Conservation (phyloP, 2,888 invertebrate genomes). For the Strigamia transsilvanica region DNA sequence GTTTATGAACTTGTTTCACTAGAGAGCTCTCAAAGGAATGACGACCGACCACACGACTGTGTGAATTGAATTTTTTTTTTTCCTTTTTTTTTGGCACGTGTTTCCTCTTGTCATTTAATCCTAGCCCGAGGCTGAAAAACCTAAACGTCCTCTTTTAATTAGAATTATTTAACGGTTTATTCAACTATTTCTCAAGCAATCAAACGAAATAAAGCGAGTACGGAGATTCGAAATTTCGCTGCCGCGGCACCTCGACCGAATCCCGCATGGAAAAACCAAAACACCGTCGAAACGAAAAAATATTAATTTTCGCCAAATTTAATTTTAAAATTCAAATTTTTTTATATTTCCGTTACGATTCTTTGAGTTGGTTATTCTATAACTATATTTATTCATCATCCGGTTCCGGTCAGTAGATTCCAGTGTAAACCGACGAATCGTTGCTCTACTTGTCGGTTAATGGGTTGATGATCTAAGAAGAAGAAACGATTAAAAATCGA, state of each 20-base stretch:
- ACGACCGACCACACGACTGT: neutral
- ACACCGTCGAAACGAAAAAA: neutral
- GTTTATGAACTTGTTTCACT: neutral
- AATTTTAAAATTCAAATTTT: neutral
- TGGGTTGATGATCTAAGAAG: neutral
- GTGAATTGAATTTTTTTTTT: slow-evolving; percentile 1
- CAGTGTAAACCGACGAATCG: neutral
- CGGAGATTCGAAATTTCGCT: neutral
- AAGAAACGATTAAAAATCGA: neutral
- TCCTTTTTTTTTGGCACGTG: neutral
- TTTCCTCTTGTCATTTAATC: slow-evolving; percentile 18
- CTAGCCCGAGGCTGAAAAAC: neutral
- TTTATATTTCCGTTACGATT: neutral
- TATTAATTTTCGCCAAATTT: no score
- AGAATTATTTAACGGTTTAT: slow-evolving; percentile 12
- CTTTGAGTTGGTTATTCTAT: no score
- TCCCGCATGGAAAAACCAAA: neutral
- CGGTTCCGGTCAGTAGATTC: neutral
- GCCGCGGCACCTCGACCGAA: no score
- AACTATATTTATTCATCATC: neutral
- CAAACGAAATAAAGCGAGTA: neutral
- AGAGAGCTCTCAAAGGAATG: neutral
- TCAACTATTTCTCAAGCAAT: neutral
- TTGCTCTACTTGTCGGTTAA: slow-evolving; percentile 27
- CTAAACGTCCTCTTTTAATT: neutral